Evolutionary conservation across 1,140 invertebrate species (phyloP), one percentile per base, ranked within the genome.

Genomic region (Stegodyphus mimosarum): DNA sequence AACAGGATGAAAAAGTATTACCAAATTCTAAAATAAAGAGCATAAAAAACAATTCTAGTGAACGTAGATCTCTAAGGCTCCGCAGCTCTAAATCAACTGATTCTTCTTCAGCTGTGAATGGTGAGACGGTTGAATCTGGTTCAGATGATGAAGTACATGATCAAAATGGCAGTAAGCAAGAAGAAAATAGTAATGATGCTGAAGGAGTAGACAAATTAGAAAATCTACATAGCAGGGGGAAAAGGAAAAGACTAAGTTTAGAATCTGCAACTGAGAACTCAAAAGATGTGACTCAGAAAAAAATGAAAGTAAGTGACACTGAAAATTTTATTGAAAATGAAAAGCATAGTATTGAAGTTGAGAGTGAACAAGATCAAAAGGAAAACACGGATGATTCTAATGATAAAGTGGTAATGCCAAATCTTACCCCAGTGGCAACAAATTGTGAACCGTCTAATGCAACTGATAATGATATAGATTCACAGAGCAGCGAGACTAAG

Each of bases 11-110:
- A 53, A 69, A 72, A 60, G 63, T 63, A 72, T 52, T 50, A 15
- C 64, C 67, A 55, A 79, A 64, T 66, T 80, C 74, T 10, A 77
- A 70, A 33, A 51, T 77, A 7, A 67, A 72, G 6, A 50, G 76
- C 18, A 7, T 70, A n/a, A 76, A 75, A 15, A 60, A 67, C 18
- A 66, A 72, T 69, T 55, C 78, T 6, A 86, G 67, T 55, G 75
- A 67, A 2, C 72, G 67, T n/a, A 17, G 76, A 73, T 74, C 70
- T 49, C 49, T n/a, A 51, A 74, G 74, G 33, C 63, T 73, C 15
- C 73, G 70, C 3, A 86, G n/a, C 64, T 51, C 74, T 51, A 76
- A 69, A 71, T 72, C 71, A 79, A 72, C 53, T 48, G 50, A 78
- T 13, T 49, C 53, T 52, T 53, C 51, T 0, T 50, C 73, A 11